phyloP scores from a whole-genome alignment of 2,797 vertebrate species.

The Danio kyathit region DNA sequence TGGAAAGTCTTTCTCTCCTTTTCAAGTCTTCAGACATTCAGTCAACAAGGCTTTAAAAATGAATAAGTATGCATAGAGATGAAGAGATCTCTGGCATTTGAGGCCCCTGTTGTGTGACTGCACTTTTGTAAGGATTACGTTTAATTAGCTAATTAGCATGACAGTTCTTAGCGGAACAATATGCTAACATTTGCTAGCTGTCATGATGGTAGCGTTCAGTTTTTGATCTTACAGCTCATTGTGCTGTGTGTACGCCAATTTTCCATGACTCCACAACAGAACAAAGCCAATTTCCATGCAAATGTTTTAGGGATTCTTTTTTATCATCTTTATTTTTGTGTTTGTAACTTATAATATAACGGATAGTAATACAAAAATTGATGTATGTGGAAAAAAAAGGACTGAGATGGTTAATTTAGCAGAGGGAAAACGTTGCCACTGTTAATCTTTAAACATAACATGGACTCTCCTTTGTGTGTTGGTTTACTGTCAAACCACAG shows the following conservation, averaged over 20 bases:
- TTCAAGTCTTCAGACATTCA: constrained; percentile 60
- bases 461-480: background rate
- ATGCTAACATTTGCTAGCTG: constrained; percentile 44
- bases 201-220: constrained; percentile 10
- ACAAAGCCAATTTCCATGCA: constrained; percentile 29
- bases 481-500: constrained; percentile 17
- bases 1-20: constrained; percentile 28
- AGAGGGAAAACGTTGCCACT: background rate
- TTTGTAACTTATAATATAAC: background rate
- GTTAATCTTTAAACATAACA: background rate
- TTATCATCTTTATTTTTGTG: background rate
- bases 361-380: background rate
- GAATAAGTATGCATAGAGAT: constrained; percentile 61
- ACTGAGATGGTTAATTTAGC: background rate
- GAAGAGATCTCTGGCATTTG: constrained; percentile 61
- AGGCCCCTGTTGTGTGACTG: constrained; percentile 45
- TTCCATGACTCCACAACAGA: constrained; percentile 15
- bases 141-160: constrained; percentile 61
- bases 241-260: constrained; percentile 8
- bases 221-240: constrained; percentile 40
- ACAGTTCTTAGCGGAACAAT: constrained; percentile 40
- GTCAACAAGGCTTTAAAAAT: constrained; percentile 55
- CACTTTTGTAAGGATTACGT: constrained; percentile 53
- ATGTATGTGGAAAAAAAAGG: background rate
- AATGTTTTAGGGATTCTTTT: constrained; percentile 13